Conservation (phyloP, 2,888 invertebrate genomes). For the Protodeltote pygarga region DNA sequence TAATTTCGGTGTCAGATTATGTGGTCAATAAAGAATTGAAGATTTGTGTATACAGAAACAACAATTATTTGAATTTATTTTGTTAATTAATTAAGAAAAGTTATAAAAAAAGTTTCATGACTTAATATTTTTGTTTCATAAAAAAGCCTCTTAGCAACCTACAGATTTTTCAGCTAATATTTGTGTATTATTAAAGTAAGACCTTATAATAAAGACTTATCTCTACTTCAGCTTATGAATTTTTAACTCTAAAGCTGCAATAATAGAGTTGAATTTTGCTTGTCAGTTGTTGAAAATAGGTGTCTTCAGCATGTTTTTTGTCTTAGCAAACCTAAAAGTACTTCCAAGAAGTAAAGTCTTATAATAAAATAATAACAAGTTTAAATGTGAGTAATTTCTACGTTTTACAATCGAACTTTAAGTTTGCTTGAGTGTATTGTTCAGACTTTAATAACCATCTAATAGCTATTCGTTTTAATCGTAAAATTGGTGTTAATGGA, state of each 20-base stretch:
- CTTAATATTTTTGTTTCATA: too few relatives aligned
- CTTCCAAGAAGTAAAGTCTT: slow-evolving; percentile 55
- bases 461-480: slow-evolving; percentile 36
- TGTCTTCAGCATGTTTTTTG: slow-evolving; percentile 35
- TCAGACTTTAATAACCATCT: slow-evolving; percentile 45
- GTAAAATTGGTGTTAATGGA: slow-evolving; percentile 44
- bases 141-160: too few relatives aligned
- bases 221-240: neutral
- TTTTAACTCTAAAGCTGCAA: neutral
- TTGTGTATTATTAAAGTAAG: too few relatives aligned
- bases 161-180: too few relatives aligned
- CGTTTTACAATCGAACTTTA: slow-evolving; percentile 53
- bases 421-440: slow-evolving; percentile 46
- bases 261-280: neutral
- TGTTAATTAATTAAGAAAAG: too few relatives aligned
- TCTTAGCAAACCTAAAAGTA: slow-evolving; percentile 32
- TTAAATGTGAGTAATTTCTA: slow-evolving; percentile 47
- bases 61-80: too few relatives aligned
- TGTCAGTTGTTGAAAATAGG: slow-evolving; percentile 9
- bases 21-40: too few relatives aligned
- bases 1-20: too few relatives aligned
- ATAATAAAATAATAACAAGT: slow-evolving; percentile 63
- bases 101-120: too few relatives aligned
- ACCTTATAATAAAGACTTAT: too few relatives aligned
- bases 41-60: too few relatives aligned